A percentile compares a stretch with the other conserved stretches of the same genome.
Conservation (phyloP, 2,888 invertebrate species). For the Hirudinaria manillensis region DNA sequence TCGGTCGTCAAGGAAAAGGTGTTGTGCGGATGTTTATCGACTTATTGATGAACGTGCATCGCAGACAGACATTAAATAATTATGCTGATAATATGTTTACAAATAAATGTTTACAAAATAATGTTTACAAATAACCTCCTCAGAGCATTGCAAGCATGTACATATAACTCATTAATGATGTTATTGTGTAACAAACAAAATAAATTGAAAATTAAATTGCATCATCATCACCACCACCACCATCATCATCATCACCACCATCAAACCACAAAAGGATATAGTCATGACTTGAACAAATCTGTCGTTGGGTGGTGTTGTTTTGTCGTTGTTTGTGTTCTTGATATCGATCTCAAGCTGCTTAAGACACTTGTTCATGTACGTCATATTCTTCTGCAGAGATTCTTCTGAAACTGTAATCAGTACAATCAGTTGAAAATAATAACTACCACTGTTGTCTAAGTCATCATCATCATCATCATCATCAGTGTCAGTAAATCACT, state of each 20-base stretch:
- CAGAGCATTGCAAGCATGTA: no score
- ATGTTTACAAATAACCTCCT: no score
- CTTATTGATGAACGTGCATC: conserved; percentile 46
- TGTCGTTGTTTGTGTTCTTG: conserved; percentile 75
- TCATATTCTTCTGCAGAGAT: conserved; percentile 57
- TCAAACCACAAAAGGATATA: conserved; percentile 62
- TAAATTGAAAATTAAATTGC: no score
- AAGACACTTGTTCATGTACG: conserved; percentile 77
- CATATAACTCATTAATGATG: no score
- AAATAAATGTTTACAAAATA: no score
- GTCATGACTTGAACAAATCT: conserved; percentile 79
- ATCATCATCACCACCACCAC: no score
- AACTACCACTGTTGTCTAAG: no score
- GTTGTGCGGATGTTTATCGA: not conserved
- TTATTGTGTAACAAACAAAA: no score
- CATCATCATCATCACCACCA: not conserved
- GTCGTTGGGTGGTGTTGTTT: conserved; percentile 57
- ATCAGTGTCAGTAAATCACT: no score
- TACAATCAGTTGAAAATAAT: no score
- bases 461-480: no score
- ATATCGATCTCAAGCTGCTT: conserved; percentile 84
- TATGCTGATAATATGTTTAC: no score
- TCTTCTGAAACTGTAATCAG: conserved; percentile 55
- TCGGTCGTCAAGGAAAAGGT: not conserved
- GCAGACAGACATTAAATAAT: conserved; percentile 46